phyloP scores from a whole-genome alignment of 2,113 vertebrate genomes.

The Myotis brandtii region DNA sequence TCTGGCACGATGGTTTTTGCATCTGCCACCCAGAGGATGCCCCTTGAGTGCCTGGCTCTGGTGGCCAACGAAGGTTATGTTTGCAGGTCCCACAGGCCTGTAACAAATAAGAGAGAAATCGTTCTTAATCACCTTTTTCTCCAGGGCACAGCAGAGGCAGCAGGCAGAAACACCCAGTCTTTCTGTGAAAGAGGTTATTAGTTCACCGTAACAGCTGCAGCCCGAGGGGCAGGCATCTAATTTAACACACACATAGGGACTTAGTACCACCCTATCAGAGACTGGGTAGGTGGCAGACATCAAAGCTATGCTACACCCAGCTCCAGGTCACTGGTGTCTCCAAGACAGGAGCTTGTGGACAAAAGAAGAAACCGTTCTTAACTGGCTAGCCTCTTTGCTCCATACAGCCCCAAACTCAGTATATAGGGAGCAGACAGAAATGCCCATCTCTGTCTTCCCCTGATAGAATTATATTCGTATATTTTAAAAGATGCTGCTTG shows the following conservation, averaged over 20 bases:
- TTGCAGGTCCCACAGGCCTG: background rate
- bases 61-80: background rate
- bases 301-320: background rate
- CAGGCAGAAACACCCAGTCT: background rate
- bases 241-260: background rate
- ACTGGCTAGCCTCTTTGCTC: background rate
- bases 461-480: background rate
- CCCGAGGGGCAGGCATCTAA: background rate
- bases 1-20: background rate
- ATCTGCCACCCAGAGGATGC: background rate
- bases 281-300: background rate
- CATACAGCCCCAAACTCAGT: background rate
- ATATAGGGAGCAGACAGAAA: background rate
- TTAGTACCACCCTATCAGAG: background rate
- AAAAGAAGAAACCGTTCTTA: background rate
- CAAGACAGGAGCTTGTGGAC: background rate
- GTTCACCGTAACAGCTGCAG: background rate
- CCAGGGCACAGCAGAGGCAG: background rate
- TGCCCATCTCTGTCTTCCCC: background rate
- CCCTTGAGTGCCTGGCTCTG: background rate
- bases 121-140: background rate
- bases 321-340: background rate
- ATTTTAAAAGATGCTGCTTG: background rate
- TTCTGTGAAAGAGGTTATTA: background rate
- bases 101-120: background rate